Evolutionary conservation across 2,113 vertebrate genomes (phyloP), one percentile per base, ranked within the genome.

Genomic region (Carassius gibelio): DNA sequence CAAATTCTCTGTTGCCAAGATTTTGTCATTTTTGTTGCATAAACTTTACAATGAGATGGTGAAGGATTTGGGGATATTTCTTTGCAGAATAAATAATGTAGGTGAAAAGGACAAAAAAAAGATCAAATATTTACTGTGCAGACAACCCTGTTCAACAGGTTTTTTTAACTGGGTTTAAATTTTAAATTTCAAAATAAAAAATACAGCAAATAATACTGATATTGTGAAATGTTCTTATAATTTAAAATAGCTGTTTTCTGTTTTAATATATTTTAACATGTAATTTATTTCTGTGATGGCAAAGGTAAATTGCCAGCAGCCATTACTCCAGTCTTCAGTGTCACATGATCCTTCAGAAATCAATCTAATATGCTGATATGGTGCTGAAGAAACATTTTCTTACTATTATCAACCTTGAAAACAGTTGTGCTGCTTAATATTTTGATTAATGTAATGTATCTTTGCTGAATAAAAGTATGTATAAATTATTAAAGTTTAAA

Each of bases 1-100:
- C n/a, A 26, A 21, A 86, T 42, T 8, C 7, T 45, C 71, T 15
- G 11, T 36, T 76, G 42, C n/a, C 38, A 21, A 30, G 36, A 84
- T n/a, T 62, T 45, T 10, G 23, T 66, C 36, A 78, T 57, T 75
- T 76, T 19, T 85, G 36, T 13, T 77, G 75, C 23, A 59, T 23
- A 30, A 34, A 74, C 11, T n/a, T 81, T 62, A 52, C 26, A 78
- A 1, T 15, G 38, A 74, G 7, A 34, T 5, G 38, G 34, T 55
- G 21, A 15, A 8, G 10, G 66, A 36, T 36, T 36, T 55, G 5
- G 42, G 8, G 4, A 23, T 82, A 13, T 55, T 19, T 59, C 3
- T 36, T 36, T 2, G 19, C 11, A 42, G 26, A 82, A 82, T 59
- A 17, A 71, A 71, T 71, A 17, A 71, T 71, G 36, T 21, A 17